A percentile compares a stretch with the other conserved stretches of the same genome.
These are phyloP conservation scores for Anomalospiza imberbis DNA, from an alignment of 2,797 vertebrate genomes.

Conservation along the genomic window DNA sequence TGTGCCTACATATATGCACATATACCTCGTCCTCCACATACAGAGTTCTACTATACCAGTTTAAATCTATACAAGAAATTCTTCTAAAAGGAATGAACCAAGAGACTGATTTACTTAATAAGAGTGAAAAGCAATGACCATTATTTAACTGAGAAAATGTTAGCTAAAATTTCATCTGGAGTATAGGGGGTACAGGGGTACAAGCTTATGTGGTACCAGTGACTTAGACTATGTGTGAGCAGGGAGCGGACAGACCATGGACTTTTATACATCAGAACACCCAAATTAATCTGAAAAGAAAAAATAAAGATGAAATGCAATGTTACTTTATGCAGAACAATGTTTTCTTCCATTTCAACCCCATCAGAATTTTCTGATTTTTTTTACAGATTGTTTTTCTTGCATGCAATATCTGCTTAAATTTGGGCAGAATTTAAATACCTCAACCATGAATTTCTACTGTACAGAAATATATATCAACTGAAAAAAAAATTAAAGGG, in stretches of 20 bases:
- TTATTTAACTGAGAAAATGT: neutral
- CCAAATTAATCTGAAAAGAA: neutral
- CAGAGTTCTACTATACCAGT: neutral
- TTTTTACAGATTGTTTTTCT: neutral
- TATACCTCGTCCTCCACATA: neutral
- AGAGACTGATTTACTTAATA: neutral
- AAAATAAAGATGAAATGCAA: neutral
- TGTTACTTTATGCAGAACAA: neutral
- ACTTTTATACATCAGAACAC: neutral
- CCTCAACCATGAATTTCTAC: neutral
- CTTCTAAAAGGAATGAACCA: neutral
- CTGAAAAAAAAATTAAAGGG: neutral
- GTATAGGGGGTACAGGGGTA: neutral
- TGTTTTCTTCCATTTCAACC: neutral
- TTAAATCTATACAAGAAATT: neutral
- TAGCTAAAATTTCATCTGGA: neutral
- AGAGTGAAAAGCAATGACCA: neutral
- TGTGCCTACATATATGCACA: neutral
- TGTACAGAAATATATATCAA: neutral
- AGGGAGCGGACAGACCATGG: rapidly evolving
- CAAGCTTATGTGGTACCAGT: neutral
- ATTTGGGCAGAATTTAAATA: neutral
- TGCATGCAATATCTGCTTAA: neutral
- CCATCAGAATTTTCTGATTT: neutral
- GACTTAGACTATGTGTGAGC: neutral